These are phyloP conservation scores for Phenacoccus solenopsis DNA, from an alignment of 1,140 invertebrate species.

Conservation along the genomic window DNA sequence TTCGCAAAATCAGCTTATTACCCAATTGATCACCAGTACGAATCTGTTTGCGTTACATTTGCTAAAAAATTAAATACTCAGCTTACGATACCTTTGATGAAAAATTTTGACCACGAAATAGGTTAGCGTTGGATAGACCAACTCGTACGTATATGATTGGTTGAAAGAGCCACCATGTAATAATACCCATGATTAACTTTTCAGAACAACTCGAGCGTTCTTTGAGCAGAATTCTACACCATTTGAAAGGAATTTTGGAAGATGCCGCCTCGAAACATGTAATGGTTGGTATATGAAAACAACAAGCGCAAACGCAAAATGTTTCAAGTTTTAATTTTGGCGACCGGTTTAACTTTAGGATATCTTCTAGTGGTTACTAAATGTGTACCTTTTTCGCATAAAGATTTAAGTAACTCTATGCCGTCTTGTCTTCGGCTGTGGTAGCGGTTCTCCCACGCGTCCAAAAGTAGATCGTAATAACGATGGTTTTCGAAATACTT, in stretches of 20 bases:
- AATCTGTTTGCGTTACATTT: not conserved
- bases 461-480: conserved; percentile 88
- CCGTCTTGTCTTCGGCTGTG: not conserved
- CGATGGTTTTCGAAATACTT: conserved; percentile 67
- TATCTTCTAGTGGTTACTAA: not conserved
- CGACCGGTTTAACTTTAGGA: not conserved
- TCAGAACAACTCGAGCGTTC: not conserved
- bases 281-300: not conserved
- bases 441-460: conserved; percentile 80
- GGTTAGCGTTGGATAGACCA: not conserved
- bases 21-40: conserved; percentile 11
- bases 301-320: not conserved
- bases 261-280: not conserved
- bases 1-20: not conserved
- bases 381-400: conserved; percentile 3
- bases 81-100: not conserved
- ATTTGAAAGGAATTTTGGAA: not conserved
- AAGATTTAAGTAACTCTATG: not conserved
- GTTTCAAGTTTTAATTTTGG: not conserved
- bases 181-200: not conserved
- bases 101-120: not conserved
- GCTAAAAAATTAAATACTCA: not conserved
- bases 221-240: not conserved
- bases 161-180: not conserved
- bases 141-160: not conserved